Evolutionary conservation across 2,113 vertebrate species (phyloP), one percentile per base, ranked within the genome.

Genomic region (Dascyllus trimaculatus): DNA sequence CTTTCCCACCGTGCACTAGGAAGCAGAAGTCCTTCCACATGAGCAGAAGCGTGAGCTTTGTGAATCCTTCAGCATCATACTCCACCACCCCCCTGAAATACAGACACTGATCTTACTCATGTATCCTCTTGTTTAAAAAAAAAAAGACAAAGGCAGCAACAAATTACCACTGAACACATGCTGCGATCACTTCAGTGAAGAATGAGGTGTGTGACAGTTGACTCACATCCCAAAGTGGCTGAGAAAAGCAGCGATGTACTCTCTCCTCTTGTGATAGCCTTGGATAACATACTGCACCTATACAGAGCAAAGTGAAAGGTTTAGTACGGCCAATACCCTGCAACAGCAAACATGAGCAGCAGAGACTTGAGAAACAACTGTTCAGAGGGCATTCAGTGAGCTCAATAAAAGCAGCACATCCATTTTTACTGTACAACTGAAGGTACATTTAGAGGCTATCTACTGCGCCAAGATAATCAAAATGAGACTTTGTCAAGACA

Each of bases 201-300:
- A 35, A 56, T 11, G 10, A 48, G 57, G 22, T 62, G 38, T 6
- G 11, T 9, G 10, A 21, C 40, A 8, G 48, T 32, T 40, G 80
- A 96, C 98, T 97, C 93, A 99, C 98, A 95, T 99, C 95, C 98
- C 98, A 86, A 99, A 99, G 93, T 99, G 98, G 90, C 98, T 99
- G 80, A 99, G 97, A 82, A 99, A 99, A 75, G 98, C 98, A 58
- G 98, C 98, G 3, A 99, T 98, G 81, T 99, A 99, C 73, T 99
- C 98, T 88, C 98, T 96, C 87, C 98, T 96, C 88, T 98, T 99
- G 93, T 99, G 98, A 84, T 99, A 99, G 64, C 98, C 98, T 92
- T 99, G 98, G 90, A 98, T 99, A 78, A 99, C 96, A 88, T 99
- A 99, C 71, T 99, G 98, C 82, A 99, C 98, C 98, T 99, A 78